phyloP scores from a whole-genome alignment of 2,888 invertebrate genomes.

The Cartodere bifasciata region DNA sequence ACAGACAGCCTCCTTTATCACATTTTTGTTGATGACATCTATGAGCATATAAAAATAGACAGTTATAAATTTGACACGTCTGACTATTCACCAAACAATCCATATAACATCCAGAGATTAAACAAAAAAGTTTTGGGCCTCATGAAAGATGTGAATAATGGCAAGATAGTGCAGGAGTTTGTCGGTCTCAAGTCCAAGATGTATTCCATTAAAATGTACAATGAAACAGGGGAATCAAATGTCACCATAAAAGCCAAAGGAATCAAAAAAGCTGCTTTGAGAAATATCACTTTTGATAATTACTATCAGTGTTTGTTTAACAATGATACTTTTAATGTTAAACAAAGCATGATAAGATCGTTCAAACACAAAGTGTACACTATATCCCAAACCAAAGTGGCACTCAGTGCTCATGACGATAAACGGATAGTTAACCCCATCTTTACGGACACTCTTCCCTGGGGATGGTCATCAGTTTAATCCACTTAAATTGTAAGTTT shows the following conservation, averaged over 20 bases:
- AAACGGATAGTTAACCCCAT: not conserved
- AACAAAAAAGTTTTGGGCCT: conserved; percentile 12
- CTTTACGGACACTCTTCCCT: not conserved
- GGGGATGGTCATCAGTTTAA: no score
- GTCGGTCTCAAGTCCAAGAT: conserved; percentile 11
- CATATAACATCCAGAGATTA: conserved; percentile 3
- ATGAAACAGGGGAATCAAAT: not conserved
- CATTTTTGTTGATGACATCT: conserved; percentile 1
- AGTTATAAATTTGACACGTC: conserved; percentile 13
- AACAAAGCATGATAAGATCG: not conserved
- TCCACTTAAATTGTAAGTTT: no score
- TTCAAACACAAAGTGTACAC: not conserved
- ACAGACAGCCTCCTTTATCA: conserved; percentile 19
- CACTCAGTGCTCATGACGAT: conserved; percentile 1
- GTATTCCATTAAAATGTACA: conserved; percentile 4
- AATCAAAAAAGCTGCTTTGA: conserved; percentile 1
- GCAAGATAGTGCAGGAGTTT: conserved; percentile 8
- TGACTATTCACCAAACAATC: conserved; percentile 8
- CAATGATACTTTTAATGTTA: not conserved
- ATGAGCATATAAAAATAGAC: not conserved
- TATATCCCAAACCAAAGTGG: not conserved
- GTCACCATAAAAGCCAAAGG: no score
- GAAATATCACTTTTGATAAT: not conserved
- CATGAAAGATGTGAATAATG: conserved; percentile 9
- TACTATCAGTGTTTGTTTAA: not conserved